Percentiles rank a stretch among this genome's conserved stretches.
Evolutionary conservation across 2,797 vertebrate genomes (phyloP).

Genomic region (Vespertilio murinus): DNA sequence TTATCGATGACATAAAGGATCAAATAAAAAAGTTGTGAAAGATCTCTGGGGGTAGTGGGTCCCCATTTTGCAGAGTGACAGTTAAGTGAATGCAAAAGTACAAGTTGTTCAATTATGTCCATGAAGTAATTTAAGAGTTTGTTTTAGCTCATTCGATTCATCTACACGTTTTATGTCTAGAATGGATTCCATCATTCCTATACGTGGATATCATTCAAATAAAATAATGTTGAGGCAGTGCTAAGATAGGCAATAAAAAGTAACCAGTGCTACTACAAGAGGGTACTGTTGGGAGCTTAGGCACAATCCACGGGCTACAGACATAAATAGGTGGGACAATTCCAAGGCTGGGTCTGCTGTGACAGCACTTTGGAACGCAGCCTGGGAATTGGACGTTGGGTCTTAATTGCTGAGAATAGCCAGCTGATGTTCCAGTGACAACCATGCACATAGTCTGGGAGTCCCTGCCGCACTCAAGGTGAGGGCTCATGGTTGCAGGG

Average conservation of each 20-base stretch:
- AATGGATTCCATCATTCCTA: neutral
- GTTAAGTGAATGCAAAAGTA: neutral
- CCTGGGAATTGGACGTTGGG: neutral
- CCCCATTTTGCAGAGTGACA: neutral
- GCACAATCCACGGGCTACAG: neutral
- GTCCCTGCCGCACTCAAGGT: neutral
- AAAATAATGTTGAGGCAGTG: neutral
- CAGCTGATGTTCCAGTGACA: neutral
- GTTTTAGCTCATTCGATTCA: neutral
- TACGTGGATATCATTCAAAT: neutral
- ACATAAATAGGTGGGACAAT: neutral
- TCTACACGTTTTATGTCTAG: neutral
- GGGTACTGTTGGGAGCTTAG: neutral
- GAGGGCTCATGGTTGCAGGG: neutral
- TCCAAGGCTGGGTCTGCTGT: neutral
- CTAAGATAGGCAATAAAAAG: neutral
- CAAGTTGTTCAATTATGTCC: neutral
- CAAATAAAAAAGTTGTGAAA: neutral
- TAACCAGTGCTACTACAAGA: neutral
- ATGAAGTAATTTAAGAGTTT: neutral
- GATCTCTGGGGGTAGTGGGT: neutral
- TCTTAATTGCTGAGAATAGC: neutral
- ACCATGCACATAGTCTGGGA: rapidly evolving
- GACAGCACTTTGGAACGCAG: neutral
- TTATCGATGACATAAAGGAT: neutral